Percentiles rank a stretch among this genome's conserved stretches.
Conservation (phyloP, 1,140 invertebrate species). For the Lucilia cuprina region DNA sequence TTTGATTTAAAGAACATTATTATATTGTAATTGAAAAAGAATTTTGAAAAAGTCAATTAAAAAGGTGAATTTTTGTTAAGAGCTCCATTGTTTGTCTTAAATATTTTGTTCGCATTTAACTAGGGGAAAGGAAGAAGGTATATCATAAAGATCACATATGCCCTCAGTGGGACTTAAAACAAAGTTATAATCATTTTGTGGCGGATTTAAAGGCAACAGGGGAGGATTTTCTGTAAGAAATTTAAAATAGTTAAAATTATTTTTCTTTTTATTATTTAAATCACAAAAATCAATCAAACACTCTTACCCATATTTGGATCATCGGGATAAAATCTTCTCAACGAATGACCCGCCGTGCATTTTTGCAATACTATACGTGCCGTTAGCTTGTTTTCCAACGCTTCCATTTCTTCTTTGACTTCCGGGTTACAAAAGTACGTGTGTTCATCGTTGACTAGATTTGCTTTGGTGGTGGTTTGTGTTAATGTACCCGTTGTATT, state of each 20-base stretch:
- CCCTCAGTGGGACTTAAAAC: conserved; percentile 57
- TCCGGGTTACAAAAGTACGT: conserved; percentile 58
- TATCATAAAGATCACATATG: conserved; percentile 59
- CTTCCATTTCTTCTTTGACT: conserved; percentile 54
- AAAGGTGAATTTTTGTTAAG: neutral
- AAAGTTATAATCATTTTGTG: conserved; percentile 58
- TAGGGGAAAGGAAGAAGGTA: conserved; percentile 42
- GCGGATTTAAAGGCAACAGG: conserved; percentile 56
- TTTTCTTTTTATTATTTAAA: no score
- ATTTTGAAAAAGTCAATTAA: neutral
- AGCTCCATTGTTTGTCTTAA: neutral
- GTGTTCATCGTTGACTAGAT: conserved; percentile 57
- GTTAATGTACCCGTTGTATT: conserved; percentile 38
- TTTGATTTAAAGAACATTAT: neutral
- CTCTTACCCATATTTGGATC: conserved; percentile 55
- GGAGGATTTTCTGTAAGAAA: conserved; percentile 56
- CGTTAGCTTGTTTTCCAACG: conserved; percentile 54
- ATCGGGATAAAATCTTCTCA: conserved; percentile 57
- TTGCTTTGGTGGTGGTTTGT: conserved; percentile 39
- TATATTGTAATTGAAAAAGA: neutral
- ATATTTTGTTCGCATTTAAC: neutral
- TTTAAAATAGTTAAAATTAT: neutral
- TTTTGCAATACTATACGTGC: conserved; percentile 59
- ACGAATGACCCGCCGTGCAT: conserved; percentile 51
- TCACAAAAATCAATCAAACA: neutral